Evolutionary conservation across 1,140 invertebrate genomes (phyloP), one percentile per base, ranked within the genome.

Genomic region (Listronotus oregonensis): DNA sequence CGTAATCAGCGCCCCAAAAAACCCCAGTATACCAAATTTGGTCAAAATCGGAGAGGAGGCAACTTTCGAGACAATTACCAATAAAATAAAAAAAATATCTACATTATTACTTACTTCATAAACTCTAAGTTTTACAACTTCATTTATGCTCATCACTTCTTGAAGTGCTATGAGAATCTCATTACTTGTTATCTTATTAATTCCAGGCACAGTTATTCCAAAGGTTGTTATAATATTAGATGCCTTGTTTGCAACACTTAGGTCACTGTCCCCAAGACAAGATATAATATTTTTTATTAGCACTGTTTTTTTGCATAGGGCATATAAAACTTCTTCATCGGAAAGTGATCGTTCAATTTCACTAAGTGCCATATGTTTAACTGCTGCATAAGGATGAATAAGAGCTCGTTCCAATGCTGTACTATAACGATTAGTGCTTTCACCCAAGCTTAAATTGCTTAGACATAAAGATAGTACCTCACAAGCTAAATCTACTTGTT

Each of bases 391-490:
- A 47, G 82, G 78, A 75, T 88, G 85, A 3, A 79, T 75, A 34
- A 88, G 73, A 39, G 84, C 79, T 64, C 81, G 80, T 76, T 83
- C 81, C 10, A 87, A 74, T 62, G 82, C 70, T 32, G 77, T 70
- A 39, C 76, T 77, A 50, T 82, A 84, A 39, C 79, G 76, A 62
- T 77, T 80, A 9, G 82, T 78, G 12, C 78, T 79, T 52, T 83
- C 82, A 27, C 82, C 82, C 27, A 83, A 56, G 27, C 77, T 70
- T 68, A 87, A 79, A 64, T 83, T 83, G 3, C 82, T 75, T 72
- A 87, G 81, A 71, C 83, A 86, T 57, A 82, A 69, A 40, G 82
- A 78, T 11, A 88, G 69, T 10, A 87, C 81, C 71, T 87, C 85
- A 69, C 82, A 84, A n/a, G 84, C 81, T 58, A 86, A 72, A 61